Base-by-base conservation (phyloP, 2,113 vertebrate species). In the Tyrannus savana region DNA sequence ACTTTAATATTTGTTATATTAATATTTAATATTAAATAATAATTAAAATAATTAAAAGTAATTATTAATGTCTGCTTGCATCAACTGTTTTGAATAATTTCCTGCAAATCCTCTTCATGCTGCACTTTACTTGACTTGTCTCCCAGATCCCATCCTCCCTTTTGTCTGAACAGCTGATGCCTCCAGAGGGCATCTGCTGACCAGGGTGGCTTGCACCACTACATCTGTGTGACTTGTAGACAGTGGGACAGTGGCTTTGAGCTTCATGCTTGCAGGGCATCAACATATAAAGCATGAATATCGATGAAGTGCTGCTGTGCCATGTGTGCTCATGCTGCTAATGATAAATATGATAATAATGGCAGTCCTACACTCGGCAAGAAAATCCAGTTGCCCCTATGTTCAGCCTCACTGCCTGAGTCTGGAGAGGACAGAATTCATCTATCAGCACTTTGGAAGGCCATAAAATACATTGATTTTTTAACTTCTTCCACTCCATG, bases 391-490 rank as follows among this genome's bases (percentile, higher is more conserved):
- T 35, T 82, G 71, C 25, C 49, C 35, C 41, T 52, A 27, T 14
- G 55, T 31, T 28, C 5, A 0, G 33, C 27, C 71, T 85, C 66
- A n/a, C 46, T 63, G 87, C 67, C 5, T 63, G 42, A 42, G 56
- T 74, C 82, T 85, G 37, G n/a, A 77, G 90, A 91, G 58, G 63
- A 81, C 50, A 91, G 59, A 73, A 91, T 55, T 80, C 22, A 55
- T 91, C 53, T 69, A 47, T 74, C 82, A 86, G 42, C 11, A 77
- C 67, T 28, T 87, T 80, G 35, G 44, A 90, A 56, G 55, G 33
- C 42, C 46, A 91, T 80, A 88, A 94, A 85, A 85, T 89, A 69
- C 73, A 73, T 13, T 47, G 59, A 91, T 62, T 91, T 94, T 75
- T 89, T 79, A 90, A 93, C 74, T 93, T 87, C 42, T 89, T 90